phyloP scores from a whole-genome alignment of 1,140 invertebrate genomes.

The Procambarus clarkii region DNA sequence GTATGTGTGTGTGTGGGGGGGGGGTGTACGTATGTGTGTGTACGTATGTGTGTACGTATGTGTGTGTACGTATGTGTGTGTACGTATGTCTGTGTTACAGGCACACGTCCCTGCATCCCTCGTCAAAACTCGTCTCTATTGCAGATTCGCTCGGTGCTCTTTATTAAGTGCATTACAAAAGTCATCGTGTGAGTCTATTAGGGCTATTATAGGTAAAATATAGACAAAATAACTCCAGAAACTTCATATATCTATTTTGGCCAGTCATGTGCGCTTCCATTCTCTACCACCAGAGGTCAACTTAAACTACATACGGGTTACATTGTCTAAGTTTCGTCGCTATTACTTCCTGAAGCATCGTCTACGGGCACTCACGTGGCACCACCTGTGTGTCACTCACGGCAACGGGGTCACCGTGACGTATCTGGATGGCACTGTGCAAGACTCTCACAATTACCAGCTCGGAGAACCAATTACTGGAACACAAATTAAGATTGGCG shows the following conservation, averaged over 20 bases:
- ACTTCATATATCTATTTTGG: neutral
- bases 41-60: neutral
- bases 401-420: constrained; percentile 44
- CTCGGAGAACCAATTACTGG: constrained; percentile 43
- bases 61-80: neutral
- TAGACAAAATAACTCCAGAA: neutral
- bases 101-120: too few relatives aligned
- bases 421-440: constrained; percentile 56
- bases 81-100: neutral
- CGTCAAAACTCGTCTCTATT: too few relatives aligned
- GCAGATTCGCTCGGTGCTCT: too few relatives aligned
- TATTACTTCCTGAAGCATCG: constrained; percentile 61
- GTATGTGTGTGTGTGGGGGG: neutral
- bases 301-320: constrained; percentile 64
- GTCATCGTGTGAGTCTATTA: too few relatives aligned
- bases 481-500: constrained; percentile 53
- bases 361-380: constrained; percentile 66
- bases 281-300: constrained; percentile 56
- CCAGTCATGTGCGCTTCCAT: neutral
- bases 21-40: neutral
- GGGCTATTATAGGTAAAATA: too few relatives aligned
- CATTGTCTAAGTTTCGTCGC: constrained; percentile 56
- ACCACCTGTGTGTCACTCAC: constrained; percentile 67
- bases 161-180: too few relatives aligned
- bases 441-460: constrained; percentile 45